A percentile compares a stretch with the other conserved stretches of the same genome.
phyloP scores from a whole-genome alignment of 2,888 invertebrate genomes.

The Synergus itoensis region DNA sequence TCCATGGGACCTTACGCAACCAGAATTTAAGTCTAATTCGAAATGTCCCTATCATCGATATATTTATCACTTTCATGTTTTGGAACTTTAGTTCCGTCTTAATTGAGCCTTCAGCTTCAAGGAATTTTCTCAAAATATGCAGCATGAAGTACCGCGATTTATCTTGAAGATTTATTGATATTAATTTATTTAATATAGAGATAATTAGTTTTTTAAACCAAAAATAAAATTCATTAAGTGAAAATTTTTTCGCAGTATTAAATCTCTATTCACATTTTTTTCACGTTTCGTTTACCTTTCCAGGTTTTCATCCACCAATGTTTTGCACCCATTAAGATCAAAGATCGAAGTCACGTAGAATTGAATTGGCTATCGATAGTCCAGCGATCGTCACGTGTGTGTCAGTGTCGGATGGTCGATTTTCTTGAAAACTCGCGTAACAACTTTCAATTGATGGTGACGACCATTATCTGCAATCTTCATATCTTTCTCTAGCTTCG shows the following conservation, averaged over 20 bases:
- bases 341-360: slow-evolving; percentile 61
- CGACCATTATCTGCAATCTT: slow-evolving; percentile 63
- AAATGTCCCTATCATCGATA: slow-evolving; percentile 42
- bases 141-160: no score
- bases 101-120: no score
- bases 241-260: no score
- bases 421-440: slow-evolving; percentile 62
- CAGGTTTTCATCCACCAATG: slow-evolving; percentile 36
- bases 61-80: not conserved
- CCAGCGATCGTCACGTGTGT: slow-evolving; percentile 60
- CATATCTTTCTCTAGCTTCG: slow-evolving; percentile 12
- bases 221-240: no score
- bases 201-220: no score
- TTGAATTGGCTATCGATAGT: slow-evolving; percentile 57
- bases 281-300: not conserved
- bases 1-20: slow-evolving; percentile 9
- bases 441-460: slow-evolving; percentile 63
- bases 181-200: no score
- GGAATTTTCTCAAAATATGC: no score
- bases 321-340: slow-evolving; percentile 50
- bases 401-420: slow-evolving; percentile 54
- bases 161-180: no score
- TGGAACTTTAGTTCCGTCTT: not conserved
- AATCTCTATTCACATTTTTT: not conserved
- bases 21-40: slow-evolving; percentile 46